phyloP scores from a whole-genome alignment of 92 coral and sea anemone species.

The Bergia puertoricense region DNA sequence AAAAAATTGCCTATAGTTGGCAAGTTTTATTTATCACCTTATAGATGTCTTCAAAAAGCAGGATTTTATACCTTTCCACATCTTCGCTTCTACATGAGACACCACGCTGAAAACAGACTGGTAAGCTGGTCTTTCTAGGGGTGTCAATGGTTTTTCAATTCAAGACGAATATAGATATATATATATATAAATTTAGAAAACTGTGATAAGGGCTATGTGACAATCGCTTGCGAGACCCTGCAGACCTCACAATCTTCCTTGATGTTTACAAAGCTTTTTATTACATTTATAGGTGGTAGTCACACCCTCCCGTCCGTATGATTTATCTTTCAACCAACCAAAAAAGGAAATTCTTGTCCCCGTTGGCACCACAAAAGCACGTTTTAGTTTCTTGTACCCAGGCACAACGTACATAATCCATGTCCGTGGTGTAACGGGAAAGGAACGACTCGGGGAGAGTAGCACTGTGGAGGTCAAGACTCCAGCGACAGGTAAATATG shows the following conservation, averaged over 20 bases:
- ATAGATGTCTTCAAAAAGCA: too few relatives aligned
- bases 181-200: too few relatives aligned
- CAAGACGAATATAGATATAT: too few relatives aligned
- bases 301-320: constrained; percentile 41
- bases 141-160: too few relatives aligned
- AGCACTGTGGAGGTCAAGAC: constrained; percentile 40
- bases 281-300: not conserved
- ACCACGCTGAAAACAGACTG: too few relatives aligned
- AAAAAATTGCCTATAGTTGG: too few relatives aligned
- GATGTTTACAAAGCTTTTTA: too few relatives aligned
- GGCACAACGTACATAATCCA: constrained; percentile 70
- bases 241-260: not conserved
- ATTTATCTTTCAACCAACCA: constrained; percentile 38
- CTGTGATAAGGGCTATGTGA: not conserved
- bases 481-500: constrained; percentile 57
- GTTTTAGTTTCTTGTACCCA: constrained; percentile 46
- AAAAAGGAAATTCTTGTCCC: not conserved
- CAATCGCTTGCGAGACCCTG: not conserved
- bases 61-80: too few relatives aligned
- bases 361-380: not conserved
- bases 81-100: too few relatives aligned
- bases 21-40: too few relatives aligned
- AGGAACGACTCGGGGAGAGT: constrained; percentile 55
- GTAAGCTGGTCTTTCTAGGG: too few relatives aligned
- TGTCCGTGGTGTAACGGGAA: constrained; percentile 61